Base-by-base conservation (phyloP, 1,140 invertebrate species). In the Hormaphis cornu region DNA sequence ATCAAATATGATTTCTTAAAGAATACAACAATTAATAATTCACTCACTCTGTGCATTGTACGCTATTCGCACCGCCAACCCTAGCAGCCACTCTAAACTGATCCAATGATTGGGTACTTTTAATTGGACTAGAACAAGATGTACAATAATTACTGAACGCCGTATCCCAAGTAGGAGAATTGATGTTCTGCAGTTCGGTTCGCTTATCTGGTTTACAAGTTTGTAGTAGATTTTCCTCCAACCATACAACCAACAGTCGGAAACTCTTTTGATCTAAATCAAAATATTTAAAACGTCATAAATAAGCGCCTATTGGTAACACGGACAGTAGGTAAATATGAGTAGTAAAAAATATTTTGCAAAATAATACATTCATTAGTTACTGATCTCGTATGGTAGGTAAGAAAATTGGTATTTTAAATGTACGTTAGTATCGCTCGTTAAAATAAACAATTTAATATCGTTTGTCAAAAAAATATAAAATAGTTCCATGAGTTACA, bases 11-110 rank as follows among this genome's bases (percentile, higher is more conserved):
- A 53, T 28, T 7, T 0, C 37, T 18, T 46, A 6, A 3, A 46
- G 24, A 22, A n/a, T n/a, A n/a, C n/a, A n/a, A n/a, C n/a, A 50
- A 44, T 61, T 30, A 50, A 28, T 14, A 30, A 50, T 66, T 0
- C 16, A 33, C 46, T 66, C n/a, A 66, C 61, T 66, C 10, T 66
- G 12, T 66, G 48, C 20, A 30, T 46, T 66, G 20, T 66, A 66
- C n/a, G 1, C 20, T 50, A 22, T 35, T 66, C 44, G 30, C 30
- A 66, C 14, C 3, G 61, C 44, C 26, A 22, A 14, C 1, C 61
- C 61, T 30, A 66, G 50, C 24, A 66, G 24, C 61, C 61, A 66
- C n/a, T 66, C 61, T 12, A 66, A n/a, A 33, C n/a, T 50, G 44
- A 24, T 66, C 28, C 10, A 30, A 3, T 9, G 12, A 1, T 35